phyloP scores from a whole-genome alignment of 2,888 invertebrate genomes.

The Sesia bembeciformis region DNA sequence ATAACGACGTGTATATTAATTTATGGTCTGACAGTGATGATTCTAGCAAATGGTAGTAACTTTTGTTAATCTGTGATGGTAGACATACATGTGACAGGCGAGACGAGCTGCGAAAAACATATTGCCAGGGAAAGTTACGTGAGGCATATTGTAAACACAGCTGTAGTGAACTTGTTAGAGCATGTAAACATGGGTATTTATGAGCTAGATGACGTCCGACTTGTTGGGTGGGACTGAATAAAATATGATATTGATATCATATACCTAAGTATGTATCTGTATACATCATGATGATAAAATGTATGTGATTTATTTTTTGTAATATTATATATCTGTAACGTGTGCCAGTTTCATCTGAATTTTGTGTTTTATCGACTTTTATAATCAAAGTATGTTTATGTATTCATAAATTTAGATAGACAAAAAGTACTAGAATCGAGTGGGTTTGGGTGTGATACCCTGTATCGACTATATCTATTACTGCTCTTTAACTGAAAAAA shows the following conservation, averaged over 20 bases:
- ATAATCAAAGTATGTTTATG: too few relatives aligned
- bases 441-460: too few relatives aligned
- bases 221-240: neutral
- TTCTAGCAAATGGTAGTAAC: neutral
- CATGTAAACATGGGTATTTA: conserved; percentile 32
- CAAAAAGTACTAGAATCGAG: too few relatives aligned
- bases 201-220: conserved; percentile 13
- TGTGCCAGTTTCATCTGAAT: too few relatives aligned
- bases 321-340: too few relatives aligned
- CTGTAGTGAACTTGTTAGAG: conserved; percentile 18
- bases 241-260: neutral
- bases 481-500: too few relatives aligned
- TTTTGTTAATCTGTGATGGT: neutral
- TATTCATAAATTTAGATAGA: too few relatives aligned
- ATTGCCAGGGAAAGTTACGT: conserved; percentile 17
- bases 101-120: conserved; percentile 39
- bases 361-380: too few relatives aligned
- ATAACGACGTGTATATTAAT: neutral
- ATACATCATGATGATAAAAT: too few relatives aligned
- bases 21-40: neutral
- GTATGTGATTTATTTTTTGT: too few relatives aligned
- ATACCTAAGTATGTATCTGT: neutral
- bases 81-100: conserved; percentile 14
- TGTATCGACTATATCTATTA: too few relatives aligned
- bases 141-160: conserved; percentile 9